Evolutionary conservation across 1,140 invertebrate species (phyloP).

Genomic region (Lepidurus apus): DNA sequence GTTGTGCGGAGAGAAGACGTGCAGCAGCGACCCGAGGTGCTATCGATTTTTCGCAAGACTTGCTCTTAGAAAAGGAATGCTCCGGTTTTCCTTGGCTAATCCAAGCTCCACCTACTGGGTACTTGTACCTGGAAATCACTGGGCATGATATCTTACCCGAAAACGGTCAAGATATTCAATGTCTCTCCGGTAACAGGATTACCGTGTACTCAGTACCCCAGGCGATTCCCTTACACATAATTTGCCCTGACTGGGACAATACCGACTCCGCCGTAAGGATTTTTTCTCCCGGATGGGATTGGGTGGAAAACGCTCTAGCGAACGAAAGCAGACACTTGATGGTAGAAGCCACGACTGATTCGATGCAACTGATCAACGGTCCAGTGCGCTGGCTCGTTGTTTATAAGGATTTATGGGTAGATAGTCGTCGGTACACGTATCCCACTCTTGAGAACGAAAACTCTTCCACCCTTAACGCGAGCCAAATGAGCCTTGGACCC

Average conservation of each 20-base stretch:
- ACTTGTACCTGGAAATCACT: slow-evolving; percentile 25
- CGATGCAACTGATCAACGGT: not conserved
- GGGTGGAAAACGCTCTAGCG: slow-evolving; percentile 25
- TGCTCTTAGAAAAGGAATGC: not conserved
- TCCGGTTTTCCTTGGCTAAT: slow-evolving; percentile 31
- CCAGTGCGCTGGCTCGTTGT: slow-evolving; percentile 29
- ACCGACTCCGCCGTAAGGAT: not conserved
- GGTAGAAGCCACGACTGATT: slow-evolving; percentile 23
- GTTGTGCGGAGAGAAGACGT: slow-evolving; percentile 1
- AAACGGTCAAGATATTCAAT: slow-evolving; percentile 12
- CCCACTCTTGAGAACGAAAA: not conserved
- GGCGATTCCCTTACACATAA: not conserved
- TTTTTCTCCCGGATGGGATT: slow-evolving; percentile 23
- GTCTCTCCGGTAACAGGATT: slow-evolving; percentile 28
- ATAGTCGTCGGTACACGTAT: not conserved
- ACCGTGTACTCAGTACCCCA: slow-evolving; percentile 28
- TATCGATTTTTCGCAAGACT: not conserved
- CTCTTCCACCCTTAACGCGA: not conserved
- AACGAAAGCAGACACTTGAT: slow-evolving; percentile 28
- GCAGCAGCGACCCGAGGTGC: slow-evolving; percentile 25
- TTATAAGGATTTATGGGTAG: slow-evolving; percentile 29
- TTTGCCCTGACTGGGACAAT: slow-evolving; percentile 22
- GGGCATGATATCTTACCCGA: slow-evolving; percentile 15
- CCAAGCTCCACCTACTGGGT: slow-evolving; percentile 25
- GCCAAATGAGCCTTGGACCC: not conserved